Evolutionary conservation across 1,140 invertebrate genomes (phyloP).

Genomic region (Dendroctonus ponderosae): DNA sequence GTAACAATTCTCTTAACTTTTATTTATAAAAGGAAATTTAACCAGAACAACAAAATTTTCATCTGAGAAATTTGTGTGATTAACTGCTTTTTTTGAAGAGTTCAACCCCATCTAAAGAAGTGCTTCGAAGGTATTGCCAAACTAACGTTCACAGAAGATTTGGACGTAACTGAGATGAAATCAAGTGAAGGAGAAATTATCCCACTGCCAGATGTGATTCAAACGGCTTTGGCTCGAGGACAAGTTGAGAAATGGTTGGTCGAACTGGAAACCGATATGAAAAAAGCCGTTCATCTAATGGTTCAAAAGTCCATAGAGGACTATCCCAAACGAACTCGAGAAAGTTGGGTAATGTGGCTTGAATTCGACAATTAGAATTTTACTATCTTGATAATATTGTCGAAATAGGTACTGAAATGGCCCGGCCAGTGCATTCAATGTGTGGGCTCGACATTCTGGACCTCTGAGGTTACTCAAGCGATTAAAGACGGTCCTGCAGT

Average conservation of each 20-base stretch:
- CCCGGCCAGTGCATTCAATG: slow-evolving; percentile 64
- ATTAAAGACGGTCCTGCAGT: slow-evolving; percentile 59
- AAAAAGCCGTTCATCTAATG: slow-evolving; percentile 77
- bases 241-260: slow-evolving; percentile 97
- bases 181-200: slow-evolving; percentile 88
- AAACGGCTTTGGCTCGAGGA: slow-evolving; percentile 84
- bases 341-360: slow-evolving; percentile 71
- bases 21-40: too few relatives aligned
- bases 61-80: too few relatives aligned
- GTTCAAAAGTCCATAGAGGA: slow-evolving; percentile 63
- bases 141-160: slow-evolving; percentile 79
- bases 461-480: slow-evolving; percentile 74
- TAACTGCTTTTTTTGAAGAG: slow-evolving; percentile 54
- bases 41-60: too few relatives aligned
- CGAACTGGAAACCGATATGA: slow-evolving; percentile 89
- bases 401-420: slow-evolving; percentile 56
- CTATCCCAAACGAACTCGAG: slow-evolving; percentile 65
- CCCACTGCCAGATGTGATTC: slow-evolving; percentile 73
- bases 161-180: slow-evolving; percentile 88
- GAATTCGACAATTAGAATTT: neutral
- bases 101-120: slow-evolving; percentile 98
- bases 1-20: too few relatives aligned
- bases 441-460: slow-evolving; percentile 88
- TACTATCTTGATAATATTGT: slow-evolving; percentile 55
- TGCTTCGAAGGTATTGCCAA: slow-evolving; percentile 92